Base-by-base conservation (phyloP, 2,797 vertebrate genomes). In the Octomys mimax region DNA sequence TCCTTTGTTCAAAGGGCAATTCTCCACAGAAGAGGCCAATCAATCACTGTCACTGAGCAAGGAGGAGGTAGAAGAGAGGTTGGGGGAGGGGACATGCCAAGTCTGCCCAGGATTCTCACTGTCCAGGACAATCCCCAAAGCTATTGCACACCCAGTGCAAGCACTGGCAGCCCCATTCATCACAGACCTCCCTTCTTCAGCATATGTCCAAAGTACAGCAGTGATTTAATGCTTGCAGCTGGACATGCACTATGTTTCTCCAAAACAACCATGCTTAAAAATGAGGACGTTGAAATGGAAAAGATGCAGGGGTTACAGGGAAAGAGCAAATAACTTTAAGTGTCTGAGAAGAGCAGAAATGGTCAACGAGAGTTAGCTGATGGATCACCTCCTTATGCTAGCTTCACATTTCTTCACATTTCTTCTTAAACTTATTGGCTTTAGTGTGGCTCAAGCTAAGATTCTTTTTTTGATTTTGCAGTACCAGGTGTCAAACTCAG, bases 201-300 rank as follows among this genome's bases (percentile, higher is more conserved):
- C 88, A 73, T 97, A 97, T 0, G 71, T 97, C 98, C 97, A 89
- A 94, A 87, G 92, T 1, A 96, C 95, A 89, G 96, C 71, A 42
- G 98, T 98, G 98, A 99, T 99, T 99, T 99, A 99, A 93, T 98
- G 98, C 97, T 96, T 98, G 98, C 97, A 97, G 97, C 98, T 98
- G 98, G 97, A 98, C 96, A 86, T 59, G 85, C 39, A 59, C 96
- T 95, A 12, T 6, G 59, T 96, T 98, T 97, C 97, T 97, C 95
- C 95, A 94, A 96, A 98, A 95, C 66, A 93, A 94, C 31, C 89
- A 71, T 70, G 0, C 97, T 98, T 98, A 98, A 95, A 8, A 91
- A 91, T 80, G 89, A 96, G 89, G 93, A 88, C 77, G 49, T 96
- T 75, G 93, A 96, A 95, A 79, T 36, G 57, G 82, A 91, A 95